Evolutionary conservation across 2,113 vertebrate species (phyloP), one percentile per base, ranked within the genome.

Genomic region (Pollimyrus isidori): DNA sequence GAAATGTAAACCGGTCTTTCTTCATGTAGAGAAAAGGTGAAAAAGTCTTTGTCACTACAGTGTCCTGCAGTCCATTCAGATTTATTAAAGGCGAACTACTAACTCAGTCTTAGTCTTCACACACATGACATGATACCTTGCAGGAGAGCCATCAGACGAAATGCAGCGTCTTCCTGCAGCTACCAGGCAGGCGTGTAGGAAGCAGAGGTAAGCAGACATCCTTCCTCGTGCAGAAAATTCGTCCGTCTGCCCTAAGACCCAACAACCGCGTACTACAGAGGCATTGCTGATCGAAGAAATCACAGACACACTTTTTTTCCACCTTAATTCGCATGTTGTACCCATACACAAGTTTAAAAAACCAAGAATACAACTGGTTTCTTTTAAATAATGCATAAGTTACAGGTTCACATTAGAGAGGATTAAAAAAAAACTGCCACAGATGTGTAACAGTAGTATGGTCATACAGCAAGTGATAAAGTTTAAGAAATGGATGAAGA

Each of bases 391-490:
- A 92, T 90, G 46, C 87, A 91, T 91, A 91, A 83, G 58, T 90
- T 87, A 90, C 62, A 87, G 83, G 88, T 91, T 92, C 88, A 90
- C 85, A 88, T 73, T 90, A 90, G 80, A 92, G 87, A 89, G 89
- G 88, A 93, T 83, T 1, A 45, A 45, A 45, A 86, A 91, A 94
- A 90, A 49, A 62, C 76, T 84, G 86, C 90, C 87, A 89, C 91
- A 92, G 89, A 39, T 76, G 26, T 65, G 88, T 91, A 88, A 95
- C 94, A 94, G 93, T 91, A 93, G 92, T 91, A 90, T 91, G 93
- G 93, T 95, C 91, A 90, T 91, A 91, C 65, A 90, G 89, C 90
- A 69, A 82, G 84, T 87, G 88, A 90, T 42, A 87, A 62, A 89
- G 58, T 87, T 62, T 56, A 35, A 92, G 89, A 62, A 89, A 91